Conservation (phyloP, 2,888 invertebrate genomes). For the Tetramorium bicarinatum region DNA sequence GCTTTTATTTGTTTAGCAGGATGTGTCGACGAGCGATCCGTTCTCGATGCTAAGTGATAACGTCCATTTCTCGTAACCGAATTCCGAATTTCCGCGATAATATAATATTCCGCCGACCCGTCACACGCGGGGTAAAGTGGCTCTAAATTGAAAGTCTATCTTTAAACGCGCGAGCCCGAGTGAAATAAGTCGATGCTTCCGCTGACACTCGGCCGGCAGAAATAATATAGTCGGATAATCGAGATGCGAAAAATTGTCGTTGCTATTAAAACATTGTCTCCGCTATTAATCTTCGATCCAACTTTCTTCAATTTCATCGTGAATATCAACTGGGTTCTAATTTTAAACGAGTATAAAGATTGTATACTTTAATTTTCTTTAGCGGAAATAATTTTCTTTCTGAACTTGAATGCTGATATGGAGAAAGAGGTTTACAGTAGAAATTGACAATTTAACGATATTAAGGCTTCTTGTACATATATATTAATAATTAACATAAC, state of each 20-base stretch:
- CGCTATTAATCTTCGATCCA: not conserved
- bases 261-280: not conserved
- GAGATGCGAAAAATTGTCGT: not conserved
- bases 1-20: constrained; percentile 50
- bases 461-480: not conserved
- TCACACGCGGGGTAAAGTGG: not conserved
- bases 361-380: constrained; percentile 13
- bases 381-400: constrained; percentile 11
- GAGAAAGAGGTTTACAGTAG: not conserved
- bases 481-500: not conserved
- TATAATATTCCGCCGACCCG: not conserved
- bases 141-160: not conserved
- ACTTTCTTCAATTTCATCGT: not conserved
- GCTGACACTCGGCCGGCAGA: not conserved
- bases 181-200: not conserved
- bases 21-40: not conserved
- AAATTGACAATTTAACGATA: not conserved
- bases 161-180: not conserved
- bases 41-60: constrained; percentile 37
- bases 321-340: not conserved
- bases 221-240: constrained; percentile 9
- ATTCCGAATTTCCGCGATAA: constrained; percentile 9
- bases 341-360: constrained; percentile 14
- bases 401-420: not conserved
- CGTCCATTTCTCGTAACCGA: constrained; percentile 17